Base-by-base conservation (phyloP, 2,797 vertebrate genomes). In the Pipistrellus nathusii region DNA sequence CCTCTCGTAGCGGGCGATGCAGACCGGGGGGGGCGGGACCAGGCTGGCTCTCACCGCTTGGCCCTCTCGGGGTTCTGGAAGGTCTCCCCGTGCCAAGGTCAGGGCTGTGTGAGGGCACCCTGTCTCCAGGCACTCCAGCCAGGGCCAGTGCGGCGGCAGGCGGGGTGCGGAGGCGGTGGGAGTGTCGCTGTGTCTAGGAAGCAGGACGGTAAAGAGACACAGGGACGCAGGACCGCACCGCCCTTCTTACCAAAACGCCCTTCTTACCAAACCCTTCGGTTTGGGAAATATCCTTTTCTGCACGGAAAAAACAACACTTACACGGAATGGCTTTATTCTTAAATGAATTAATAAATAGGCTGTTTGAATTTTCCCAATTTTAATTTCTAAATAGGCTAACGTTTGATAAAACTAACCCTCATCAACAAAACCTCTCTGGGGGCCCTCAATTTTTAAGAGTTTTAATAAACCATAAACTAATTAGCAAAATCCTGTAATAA, bases 311-410 rank as follows among this genome's bases (percentile, higher is more conserved):
- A 83, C 18, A 90, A 85, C 59, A 48, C 30, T 73, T 89, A 5
- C 25, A 78, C 6, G 41, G n/a, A 35, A 92, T 83, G 13, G 3
- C 11, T 9, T 51, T 68, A 69, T 53, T 90, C 35, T 76, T 13
- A 90, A 93, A 68, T 88, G 23, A 81, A 48, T 62, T 41, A 30
- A 14, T 18, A n/a, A 10, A 76, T 21, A 12, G 6, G 73, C 66
- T 17, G 48, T 85, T 96, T 86, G 20, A 85, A 88, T 91, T 55
- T 85, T 30, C 25, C 25, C 27, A 41, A 23, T 59, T 69, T 91
- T 72, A 87, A 77, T 91, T 94, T 92, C 7, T 85, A 84, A 84
- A 89, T 14, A 69, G 57, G 14, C 2, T 87, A 93, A 91, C 46
- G 80, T 81, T n/a, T 78, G 17, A 38, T 27, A 82, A 85, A 64